These are phyloP conservation scores for Pachycephus smyrnensis DNA, from an alignment of 2,888 invertebrate species.

Conservation along the genomic window DNA sequence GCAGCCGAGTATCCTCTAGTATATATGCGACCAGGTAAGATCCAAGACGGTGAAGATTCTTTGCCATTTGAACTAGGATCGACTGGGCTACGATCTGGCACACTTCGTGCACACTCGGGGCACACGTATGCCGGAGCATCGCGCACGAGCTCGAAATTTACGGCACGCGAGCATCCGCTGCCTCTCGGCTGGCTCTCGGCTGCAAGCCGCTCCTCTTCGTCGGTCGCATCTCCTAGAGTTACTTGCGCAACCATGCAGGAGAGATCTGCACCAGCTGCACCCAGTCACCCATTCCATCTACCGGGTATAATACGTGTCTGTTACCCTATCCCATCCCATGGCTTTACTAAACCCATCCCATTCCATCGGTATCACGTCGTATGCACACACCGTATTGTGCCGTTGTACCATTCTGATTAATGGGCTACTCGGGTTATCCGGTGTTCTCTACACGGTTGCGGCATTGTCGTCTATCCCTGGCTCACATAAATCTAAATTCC, in stretches of 20 bases:
- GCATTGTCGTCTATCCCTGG: slow-evolving; percentile 42
- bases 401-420: slow-evolving; percentile 51
- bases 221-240: slow-evolving; percentile 33
- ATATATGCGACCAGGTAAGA: neutral
- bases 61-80: slow-evolving; percentile 22
- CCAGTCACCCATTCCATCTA: slow-evolving; percentile 45
- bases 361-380: slow-evolving; percentile 7
- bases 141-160: slow-evolving; percentile 66
- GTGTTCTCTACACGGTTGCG: slow-evolving; percentile 31
- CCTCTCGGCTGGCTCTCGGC: slow-evolving; percentile 26
- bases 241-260: slow-evolving; percentile 47
- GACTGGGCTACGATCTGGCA: slow-evolving; percentile 52
- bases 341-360: neutral
- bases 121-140: slow-evolving; percentile 61
- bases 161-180: slow-evolving; percentile 62
- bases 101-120: slow-evolving; percentile 65
- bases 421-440: slow-evolving; percentile 46
- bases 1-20: neutral
- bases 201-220: slow-evolving; percentile 37
- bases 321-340: slow-evolving; percentile 10
- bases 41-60: slow-evolving; percentile 12
- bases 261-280: slow-evolving; percentile 46
- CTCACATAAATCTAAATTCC: slow-evolving; percentile 41
- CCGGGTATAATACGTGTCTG: slow-evolving; percentile 38
- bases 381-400: slow-evolving; percentile 1